Evolutionary conservation across 1,140 invertebrate species (phyloP), one percentile per base, ranked within the genome.

Genomic region (Megalonaias nervosa): DNA sequence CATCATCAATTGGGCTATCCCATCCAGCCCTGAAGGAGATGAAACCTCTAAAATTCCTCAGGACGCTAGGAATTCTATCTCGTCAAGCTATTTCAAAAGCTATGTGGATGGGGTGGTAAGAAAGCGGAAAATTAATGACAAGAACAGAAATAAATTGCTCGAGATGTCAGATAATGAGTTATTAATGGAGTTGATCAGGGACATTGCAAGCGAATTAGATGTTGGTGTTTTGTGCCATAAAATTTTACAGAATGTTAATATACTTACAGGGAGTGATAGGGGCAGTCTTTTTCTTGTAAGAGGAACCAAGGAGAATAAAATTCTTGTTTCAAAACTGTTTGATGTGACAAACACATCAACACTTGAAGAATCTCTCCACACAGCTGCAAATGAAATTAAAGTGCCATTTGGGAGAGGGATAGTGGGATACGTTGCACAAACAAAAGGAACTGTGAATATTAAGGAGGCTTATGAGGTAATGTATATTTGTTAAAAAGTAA

Each of bases 171-270:
- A 98, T 87, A 96, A 96, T 88, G 96, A 98, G 91, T 93, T 98
- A 72, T 97, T 99, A 85, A 98, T 98, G 91, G 97, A 98, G 91
- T 91, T 98, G 92, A 97, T 97, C 87, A 97, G 98, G 92, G 97
- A 98, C 90, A 98, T 99, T 85, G 98, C 96, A 91, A 97, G 98
- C 90, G 97, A 98, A 89, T 91, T 99, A 84, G 97, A 99, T 86
- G 95, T 98, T 15, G 93, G 96, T 82, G 96, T 96, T 1, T 91
- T 98, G 81, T 98, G 97, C 89, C 97, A 98, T 92, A 99, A 99
- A 91, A 99, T 98, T 87, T 93, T 99, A 21, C 97, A 98, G 90
- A 98, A 98, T 89, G 97, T 99, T 21, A 96, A 95, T 85, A 96
- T 97, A 71, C 91, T 99, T 13, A 93, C 97, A 75, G 95, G 97